A percentile compares a stretch with the other conserved stretches of the same genome.
Conservation (phyloP, 2,797 vertebrate species). For the Oryzias sinensis region DNA sequence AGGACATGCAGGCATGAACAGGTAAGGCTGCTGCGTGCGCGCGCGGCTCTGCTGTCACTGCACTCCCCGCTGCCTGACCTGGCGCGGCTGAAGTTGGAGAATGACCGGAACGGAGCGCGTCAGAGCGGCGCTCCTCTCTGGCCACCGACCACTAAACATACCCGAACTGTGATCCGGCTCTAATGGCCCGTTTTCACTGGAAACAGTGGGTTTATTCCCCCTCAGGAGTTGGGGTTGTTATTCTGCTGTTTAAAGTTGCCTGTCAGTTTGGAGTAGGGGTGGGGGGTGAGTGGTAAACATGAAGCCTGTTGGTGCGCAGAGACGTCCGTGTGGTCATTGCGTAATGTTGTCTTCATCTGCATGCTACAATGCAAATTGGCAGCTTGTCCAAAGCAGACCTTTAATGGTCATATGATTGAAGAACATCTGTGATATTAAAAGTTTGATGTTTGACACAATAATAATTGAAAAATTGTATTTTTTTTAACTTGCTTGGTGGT, state of each 20-base stretch:
- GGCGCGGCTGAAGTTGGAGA: conserved; percentile 52
- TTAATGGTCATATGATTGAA: neutral
- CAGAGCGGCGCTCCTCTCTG: conserved; percentile 35
- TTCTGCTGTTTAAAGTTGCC: conserved; percentile 62
- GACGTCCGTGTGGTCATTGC: conserved; percentile 53
- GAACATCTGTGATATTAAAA: neutral
- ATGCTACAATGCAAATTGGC: conserved; percentile 12
- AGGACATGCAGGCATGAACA: conserved; percentile 78
- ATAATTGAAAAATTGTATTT: too few relatives aligned
- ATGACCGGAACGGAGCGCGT: conserved; percentile 27
- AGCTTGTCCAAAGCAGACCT: conserved; percentile 4
- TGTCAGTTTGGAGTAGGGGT: conserved; percentile 32
- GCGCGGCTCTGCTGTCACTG: conserved; percentile 55
- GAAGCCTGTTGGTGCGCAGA: conserved; percentile 54
- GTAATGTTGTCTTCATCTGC: conserved; percentile 48
- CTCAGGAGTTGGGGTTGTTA: conserved; percentile 23
- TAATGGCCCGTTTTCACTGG: conserved; percentile 34
- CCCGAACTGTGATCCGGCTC: conserved; percentile 1
- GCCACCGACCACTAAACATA: conserved; percentile 39
- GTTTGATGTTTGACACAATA: neutral
- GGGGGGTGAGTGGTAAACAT: conserved; percentile 19
- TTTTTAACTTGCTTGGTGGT: too few relatives aligned
- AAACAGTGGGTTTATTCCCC: conserved; percentile 45
- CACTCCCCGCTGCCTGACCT: conserved; percentile 41
- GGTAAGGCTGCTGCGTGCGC: conserved; percentile 69